phyloP scores from a whole-genome alignment of 2,113 vertebrate species.

The Prionailurus bengalensis region DNA sequence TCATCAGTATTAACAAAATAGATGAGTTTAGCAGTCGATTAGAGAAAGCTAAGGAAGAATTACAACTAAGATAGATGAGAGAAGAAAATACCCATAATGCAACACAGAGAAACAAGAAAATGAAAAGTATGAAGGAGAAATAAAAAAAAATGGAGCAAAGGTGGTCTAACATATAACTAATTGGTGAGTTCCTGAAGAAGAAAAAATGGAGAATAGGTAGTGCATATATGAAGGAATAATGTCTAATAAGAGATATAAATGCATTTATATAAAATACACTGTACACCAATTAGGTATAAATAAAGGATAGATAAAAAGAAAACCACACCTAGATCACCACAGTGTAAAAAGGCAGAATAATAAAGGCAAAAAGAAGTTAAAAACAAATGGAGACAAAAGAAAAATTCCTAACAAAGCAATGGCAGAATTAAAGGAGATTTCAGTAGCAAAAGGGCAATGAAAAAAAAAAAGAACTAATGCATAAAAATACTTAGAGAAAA shows the following conservation, averaged over 20 bases:
- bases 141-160: background rate
- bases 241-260: background rate
- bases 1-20: background rate
- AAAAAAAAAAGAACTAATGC: background rate
- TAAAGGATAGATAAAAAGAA: background rate
- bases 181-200: background rate
- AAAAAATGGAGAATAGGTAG: background rate
- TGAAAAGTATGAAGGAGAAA: background rate
- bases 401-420: background rate
- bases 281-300: background rate
- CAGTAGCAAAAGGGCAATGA: background rate
- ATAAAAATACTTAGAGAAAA: background rate
- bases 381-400: background rate
- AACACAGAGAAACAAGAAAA: background rate
- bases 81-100: background rate
- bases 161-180: background rate
- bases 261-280: background rate
- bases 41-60: background rate
- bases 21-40: too few species aligned
- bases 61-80: background rate
- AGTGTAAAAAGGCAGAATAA: background rate
- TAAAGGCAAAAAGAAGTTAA: background rate
- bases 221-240: constrained; percentile 12
- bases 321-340: background rate
- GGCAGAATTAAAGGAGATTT: background rate